Evolutionary conservation across 2,888 invertebrate species (phyloP).

Genomic region (Melieria crassipennis): DNA sequence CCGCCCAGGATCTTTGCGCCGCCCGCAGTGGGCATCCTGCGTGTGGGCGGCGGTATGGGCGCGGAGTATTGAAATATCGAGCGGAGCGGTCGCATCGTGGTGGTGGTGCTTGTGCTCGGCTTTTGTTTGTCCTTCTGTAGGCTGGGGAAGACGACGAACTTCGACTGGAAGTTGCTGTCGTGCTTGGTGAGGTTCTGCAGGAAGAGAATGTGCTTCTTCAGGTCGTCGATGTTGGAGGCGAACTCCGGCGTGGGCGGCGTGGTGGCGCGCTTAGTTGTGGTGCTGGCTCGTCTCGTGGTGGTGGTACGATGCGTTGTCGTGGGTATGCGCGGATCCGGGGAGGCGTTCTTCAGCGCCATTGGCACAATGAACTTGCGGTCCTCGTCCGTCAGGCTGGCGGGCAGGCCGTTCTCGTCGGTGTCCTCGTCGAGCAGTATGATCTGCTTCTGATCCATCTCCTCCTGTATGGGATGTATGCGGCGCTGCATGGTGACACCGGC

Average conservation of each 20-base stretch:
- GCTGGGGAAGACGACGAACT: conserved; percentile 65
- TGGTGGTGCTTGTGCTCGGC: conserved; percentile 35
- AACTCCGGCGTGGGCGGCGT: conserved; percentile 51
- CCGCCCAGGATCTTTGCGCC: conserved; percentile 46
- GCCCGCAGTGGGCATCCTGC: conserved; percentile 47
- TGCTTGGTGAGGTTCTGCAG: conserved; percentile 65
- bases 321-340: conserved; percentile 55
- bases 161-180: conserved; percentile 64
- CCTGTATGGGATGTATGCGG: conserved; percentile 61
- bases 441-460: conserved; percentile 65
- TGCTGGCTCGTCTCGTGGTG: conserved; percentile 47
- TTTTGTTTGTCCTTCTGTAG: conserved; percentile 57
- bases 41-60: conserved; percentile 58
- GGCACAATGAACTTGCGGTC: conserved; percentile 65
- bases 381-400: conserved; percentile 62
- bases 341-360: conserved; percentile 64
- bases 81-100: conserved; percentile 50
- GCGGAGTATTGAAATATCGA: conserved; percentile 58
- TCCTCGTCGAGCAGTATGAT: conserved; percentile 64
- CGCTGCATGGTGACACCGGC: conserved; percentile 47
- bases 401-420: conserved; percentile 62
- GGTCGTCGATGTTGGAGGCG: conserved; percentile 64
- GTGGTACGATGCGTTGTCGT: conserved; percentile 43
- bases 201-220: conserved; percentile 65
- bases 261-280: conserved; percentile 49